Evolutionary conservation across 2,888 invertebrate species (phyloP).

Genomic region (Gonocerus acuteangulatus): DNA sequence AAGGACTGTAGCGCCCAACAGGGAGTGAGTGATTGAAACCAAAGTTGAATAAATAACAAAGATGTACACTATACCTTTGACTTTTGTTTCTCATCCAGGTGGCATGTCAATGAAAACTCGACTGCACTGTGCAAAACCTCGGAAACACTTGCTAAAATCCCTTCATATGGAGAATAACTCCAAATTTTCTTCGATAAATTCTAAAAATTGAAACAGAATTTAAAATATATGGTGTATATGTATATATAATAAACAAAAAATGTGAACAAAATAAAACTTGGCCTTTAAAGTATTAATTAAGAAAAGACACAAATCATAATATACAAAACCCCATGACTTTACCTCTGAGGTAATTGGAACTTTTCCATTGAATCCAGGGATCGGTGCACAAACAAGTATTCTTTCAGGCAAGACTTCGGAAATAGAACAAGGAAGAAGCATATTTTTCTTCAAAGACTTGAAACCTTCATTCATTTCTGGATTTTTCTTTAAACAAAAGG

Average conservation of each 20-base stretch:
- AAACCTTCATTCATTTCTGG: not conserved
- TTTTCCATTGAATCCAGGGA: slow-evolving; percentile 12
- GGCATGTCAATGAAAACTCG: slow-evolving; percentile 4
- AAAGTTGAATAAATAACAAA: not conserved
- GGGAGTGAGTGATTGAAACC: no score
- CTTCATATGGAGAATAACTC: not conserved
- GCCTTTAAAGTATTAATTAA: no score
- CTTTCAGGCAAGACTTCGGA: not conserved
- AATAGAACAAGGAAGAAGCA: slow-evolving; percentile 9
- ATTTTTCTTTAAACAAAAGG: slow-evolving; percentile 11
- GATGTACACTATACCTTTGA: not conserved
- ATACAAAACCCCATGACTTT: no score
- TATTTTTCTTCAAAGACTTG: not conserved
- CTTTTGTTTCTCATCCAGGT: slow-evolving; percentile 2
- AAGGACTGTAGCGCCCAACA: no score
- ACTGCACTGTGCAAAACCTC: not conserved
- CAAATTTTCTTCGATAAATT: not conserved
- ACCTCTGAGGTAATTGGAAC: not conserved
- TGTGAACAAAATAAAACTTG: no score
- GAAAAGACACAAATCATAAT: no score
- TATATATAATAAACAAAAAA: no score
- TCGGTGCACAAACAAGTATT: slow-evolving; percentile 8
- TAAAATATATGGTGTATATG: not conserved
- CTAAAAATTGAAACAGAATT: not conserved
- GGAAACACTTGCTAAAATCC: not conserved